Base-by-base conservation (phyloP, 2,888 invertebrate species). In the Sinelater perroti region DNA sequence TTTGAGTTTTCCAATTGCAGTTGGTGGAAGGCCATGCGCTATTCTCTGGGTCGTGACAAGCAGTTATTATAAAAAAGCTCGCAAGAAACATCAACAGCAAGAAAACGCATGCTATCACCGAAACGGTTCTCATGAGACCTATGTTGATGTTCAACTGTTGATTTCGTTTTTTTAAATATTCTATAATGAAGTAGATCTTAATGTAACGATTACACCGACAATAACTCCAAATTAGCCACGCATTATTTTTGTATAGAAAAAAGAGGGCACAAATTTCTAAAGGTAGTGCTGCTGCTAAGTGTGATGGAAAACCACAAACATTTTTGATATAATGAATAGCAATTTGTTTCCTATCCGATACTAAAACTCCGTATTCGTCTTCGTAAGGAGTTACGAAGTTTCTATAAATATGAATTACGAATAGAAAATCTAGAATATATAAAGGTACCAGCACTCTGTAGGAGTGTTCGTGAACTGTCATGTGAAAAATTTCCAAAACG, bases 121-220 rank as follows among this genome's bases (percentile, higher is more conserved):
- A 56, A 5, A 56, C 11, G 0, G 57, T 57, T 8, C 63, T 44
- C 49, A 63, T 62, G 0, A 53, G 24, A n/a, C 55, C 51, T 2
- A 64, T 60, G 40, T 66, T 67, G 10, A 66, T 62, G 46, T 67
- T 63, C 6, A 68, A 46, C 31, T 67, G 64, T 21, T 59, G 52
- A 20, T 50, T 61, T 20, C 21, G 51, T 1, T 18, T 33, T 3
- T 50, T 51, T 10, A 67, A 8, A 24, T 51, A 62, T 17, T 52
- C 14, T 10, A 61, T 58, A 4, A 68, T 54, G 4, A 59, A 47
- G 1, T 60, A 36, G 1, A 69, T 60, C 30, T 60, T 56, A 3
- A 66, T 36, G 7, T 66, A 14, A 2, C 67, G 63, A 42, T 68
- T 69, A 7, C 47, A 38, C 31, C 70, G 47, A 2, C 46, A 38